Percentiles rank a stretch among this genome's conserved stretches.
Evolutionary conservation across 2,888 invertebrate species (phyloP).

Genomic region (Chrysolina americana): DNA sequence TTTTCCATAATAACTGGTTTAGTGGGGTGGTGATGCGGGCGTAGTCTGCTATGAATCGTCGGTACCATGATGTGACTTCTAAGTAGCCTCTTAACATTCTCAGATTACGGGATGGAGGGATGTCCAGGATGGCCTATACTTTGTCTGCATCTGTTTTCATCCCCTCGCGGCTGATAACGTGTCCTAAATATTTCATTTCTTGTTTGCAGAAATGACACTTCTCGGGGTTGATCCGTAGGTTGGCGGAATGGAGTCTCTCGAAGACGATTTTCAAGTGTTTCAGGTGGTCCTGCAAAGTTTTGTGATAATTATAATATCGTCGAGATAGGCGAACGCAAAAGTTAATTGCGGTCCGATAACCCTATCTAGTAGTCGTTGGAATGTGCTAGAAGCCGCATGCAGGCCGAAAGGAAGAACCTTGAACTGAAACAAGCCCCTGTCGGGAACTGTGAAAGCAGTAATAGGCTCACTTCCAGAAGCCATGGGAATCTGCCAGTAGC

Average conservation of each 20-base stretch:
- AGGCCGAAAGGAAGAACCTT: neutral
- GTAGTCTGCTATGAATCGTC: neutral
- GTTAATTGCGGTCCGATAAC: too few relatives aligned
- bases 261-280: too few relatives aligned
- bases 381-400: neutral
- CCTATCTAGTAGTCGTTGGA: neutral
- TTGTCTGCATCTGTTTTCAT: neutral
- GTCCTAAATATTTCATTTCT: neutral
- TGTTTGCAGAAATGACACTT: slow-evolving; percentile 10
- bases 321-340: too few relatives aligned
- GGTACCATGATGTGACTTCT: slow-evolving; percentile 8
- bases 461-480: neutral
- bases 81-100: neutral
- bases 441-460: neutral
- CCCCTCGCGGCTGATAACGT: slow-evolving; percentile 3
- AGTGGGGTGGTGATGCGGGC: neutral
- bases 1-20: too few relatives aligned
- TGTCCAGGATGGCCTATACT: neutral
- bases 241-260: too few relatives aligned
- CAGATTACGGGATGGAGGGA: neutral
- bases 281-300: neutral
- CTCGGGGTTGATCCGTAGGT: neutral
- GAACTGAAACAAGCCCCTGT: too few relatives aligned
- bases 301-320: too few relatives aligned
- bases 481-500: neutral